phyloP scores from a whole-genome alignment of 2,797 vertebrate species.

The Enteromius trimaculatus region DNA sequence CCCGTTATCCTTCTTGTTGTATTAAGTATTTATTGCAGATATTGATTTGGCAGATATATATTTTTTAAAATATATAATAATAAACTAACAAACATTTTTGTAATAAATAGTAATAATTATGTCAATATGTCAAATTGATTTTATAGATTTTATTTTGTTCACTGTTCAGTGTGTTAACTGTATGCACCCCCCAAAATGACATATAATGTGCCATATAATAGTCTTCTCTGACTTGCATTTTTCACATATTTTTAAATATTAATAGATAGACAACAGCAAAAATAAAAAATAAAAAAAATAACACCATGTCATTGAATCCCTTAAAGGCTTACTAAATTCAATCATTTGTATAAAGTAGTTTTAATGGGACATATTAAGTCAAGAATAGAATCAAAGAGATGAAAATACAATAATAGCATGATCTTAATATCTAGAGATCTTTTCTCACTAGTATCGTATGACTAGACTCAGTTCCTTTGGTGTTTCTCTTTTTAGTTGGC shows the following conservation, averaged over 20 bases:
- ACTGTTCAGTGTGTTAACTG: too few relatives aligned
- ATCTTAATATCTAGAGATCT: slow-evolving; percentile 66
- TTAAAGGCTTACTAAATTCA: background rate
- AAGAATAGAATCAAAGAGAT: slow-evolving; percentile 31
- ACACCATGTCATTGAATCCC: background rate
- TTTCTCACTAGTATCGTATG: slow-evolving; percentile 76
- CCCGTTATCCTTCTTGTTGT: too few relatives aligned
- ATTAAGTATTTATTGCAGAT: too few relatives aligned
- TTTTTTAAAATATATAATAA: background rate
- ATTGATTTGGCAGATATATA: too few relatives aligned
- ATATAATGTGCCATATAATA: background rate
- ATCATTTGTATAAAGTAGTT: background rate
- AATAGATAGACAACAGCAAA: background rate
- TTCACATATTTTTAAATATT: background rate
- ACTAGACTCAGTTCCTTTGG: slow-evolving; percentile 65
- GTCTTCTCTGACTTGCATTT: background rate
- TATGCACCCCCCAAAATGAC: background rate
- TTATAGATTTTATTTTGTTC: background rate
- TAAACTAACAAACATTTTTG: background rate
- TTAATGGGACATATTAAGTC: background rate
- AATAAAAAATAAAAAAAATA: too few relatives aligned
- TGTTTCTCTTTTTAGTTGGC: slow-evolving; percentile 65
- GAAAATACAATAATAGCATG: slow-evolving; percentile 28
- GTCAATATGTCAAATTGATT: background rate
- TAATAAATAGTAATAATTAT: background rate